Percentiles rank a stretch among this genome's conserved stretches.
These are phyloP conservation scores for Malurus cyaneus DNA, from an alignment of 2,113 vertebrate species.

Conservation along the genomic window DNA sequence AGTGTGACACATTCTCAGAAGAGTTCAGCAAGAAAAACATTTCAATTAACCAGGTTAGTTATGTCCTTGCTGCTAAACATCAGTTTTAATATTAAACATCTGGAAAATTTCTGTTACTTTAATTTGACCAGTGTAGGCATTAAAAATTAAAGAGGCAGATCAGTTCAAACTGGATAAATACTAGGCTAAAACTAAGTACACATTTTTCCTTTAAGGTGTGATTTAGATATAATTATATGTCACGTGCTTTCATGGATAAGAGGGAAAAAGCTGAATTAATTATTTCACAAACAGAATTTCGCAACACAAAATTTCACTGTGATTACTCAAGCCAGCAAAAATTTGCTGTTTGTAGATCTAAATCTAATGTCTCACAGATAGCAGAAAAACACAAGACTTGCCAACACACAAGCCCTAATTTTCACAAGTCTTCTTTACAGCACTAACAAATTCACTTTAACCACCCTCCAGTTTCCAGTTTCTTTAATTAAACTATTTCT, in stretches of 20 bases:
- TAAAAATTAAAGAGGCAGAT: background rate
- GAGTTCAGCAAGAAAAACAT: background rate
- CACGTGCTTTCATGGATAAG: background rate
- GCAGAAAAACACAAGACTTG: background rate
- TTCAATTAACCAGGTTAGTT: background rate
- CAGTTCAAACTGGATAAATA: background rate
- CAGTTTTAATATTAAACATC: background rate
- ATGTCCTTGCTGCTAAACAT: background rate
- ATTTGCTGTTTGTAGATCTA: background rate
- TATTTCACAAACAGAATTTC: background rate
- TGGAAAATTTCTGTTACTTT: background rate
- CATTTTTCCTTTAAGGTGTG: background rate
- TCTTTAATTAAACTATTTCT: background rate
- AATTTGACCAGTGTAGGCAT: background rate
- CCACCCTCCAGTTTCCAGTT: background rate
- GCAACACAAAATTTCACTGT: background rate
- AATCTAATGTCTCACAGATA: background rate
- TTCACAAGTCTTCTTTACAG: background rate
- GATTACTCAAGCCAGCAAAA: background rate
- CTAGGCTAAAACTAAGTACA: background rate
- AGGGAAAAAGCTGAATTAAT: background rate
- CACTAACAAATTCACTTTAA: background rate
- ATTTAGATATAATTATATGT: slow-evolving; percentile 3
- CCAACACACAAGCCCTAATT: background rate
- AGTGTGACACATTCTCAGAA: background rate